These are phyloP conservation scores for Tineola bisselliella DNA, from an alignment of 2,888 invertebrate genomes.

Conservation along the genomic window DNA sequence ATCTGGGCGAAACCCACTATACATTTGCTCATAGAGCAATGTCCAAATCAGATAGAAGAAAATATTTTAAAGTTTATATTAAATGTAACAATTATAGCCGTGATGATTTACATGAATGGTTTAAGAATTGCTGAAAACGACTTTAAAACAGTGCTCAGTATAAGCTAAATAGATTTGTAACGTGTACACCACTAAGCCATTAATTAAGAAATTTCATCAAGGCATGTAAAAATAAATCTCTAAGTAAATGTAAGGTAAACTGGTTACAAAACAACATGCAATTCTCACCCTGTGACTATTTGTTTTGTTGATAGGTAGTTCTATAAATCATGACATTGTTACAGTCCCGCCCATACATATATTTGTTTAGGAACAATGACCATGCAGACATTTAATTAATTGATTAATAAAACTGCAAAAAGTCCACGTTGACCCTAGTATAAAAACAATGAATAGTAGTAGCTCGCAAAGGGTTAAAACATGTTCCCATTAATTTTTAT, in stretches of 20 bases:
- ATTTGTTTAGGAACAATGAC: conserved; percentile 63
- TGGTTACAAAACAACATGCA: conserved; percentile 18
- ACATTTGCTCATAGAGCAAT: no score
- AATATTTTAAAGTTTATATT: no score
- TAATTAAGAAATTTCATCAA: no score
- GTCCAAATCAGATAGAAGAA: no score
- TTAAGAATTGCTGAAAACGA: no score
- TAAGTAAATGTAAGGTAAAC: background rate
- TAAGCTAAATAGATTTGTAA: no score
- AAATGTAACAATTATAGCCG: no score
- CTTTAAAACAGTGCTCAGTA: no score
- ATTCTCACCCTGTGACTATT: conserved; percentile 47
- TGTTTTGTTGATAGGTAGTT: conserved; percentile 34
- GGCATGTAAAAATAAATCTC: no score
- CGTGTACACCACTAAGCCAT: no score
- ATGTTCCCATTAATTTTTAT: conserved; percentile 52
- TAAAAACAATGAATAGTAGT: conserved; percentile 58
- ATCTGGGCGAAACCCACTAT: no score
- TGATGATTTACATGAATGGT: no score
- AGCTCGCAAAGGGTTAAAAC: conserved; percentile 51
- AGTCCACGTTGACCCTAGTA: conserved; percentile 58
- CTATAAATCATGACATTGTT: conserved; percentile 64
- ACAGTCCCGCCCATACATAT: conserved; percentile 52
- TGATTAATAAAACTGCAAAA: conserved; percentile 64
- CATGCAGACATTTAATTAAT: conserved; percentile 65